These are phyloP conservation scores for Forpus xanthops DNA, from an alignment of 2,797 vertebrate species.

Conservation along the genomic window DNA sequence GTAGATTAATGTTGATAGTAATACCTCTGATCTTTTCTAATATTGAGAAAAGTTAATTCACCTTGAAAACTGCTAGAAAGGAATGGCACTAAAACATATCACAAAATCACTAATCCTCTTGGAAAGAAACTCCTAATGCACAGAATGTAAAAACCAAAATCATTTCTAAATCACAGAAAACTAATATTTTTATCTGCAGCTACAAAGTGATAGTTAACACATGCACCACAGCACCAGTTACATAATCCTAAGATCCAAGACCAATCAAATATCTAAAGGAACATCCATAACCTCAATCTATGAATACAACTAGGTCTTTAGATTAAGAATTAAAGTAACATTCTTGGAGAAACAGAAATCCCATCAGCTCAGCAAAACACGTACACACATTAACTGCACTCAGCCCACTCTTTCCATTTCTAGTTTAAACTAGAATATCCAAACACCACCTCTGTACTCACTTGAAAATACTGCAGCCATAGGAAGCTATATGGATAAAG, in stretches of 20 bases:
- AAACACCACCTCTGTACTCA: neutral
- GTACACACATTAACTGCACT: neutral
- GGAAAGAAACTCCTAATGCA: neutral
- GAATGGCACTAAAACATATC: neutral
- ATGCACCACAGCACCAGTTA: neutral
- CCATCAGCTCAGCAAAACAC: neutral
- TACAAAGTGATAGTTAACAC: neutral
- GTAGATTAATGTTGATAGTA: neutral
- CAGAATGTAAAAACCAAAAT: neutral
- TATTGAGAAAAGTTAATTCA: neutral
- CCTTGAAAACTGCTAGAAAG: neutral
- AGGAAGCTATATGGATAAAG: neutral
- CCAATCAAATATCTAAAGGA: neutral
- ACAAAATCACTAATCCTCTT: neutral
- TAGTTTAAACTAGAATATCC: neutral
- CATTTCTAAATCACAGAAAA: neutral
- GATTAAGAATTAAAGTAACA: neutral
- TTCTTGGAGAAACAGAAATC: neutral
- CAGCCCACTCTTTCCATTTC: neutral
- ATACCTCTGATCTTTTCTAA: neutral
- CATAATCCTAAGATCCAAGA: neutral
- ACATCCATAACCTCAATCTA: neutral
- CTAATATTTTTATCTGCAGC: neutral
- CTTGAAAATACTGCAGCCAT: neutral
- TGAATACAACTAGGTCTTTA: neutral